These are phyloP conservation scores for Bungarus multicinctus DNA, from an alignment of 2,113 vertebrate genomes.

Conservation along the genomic window DNA sequence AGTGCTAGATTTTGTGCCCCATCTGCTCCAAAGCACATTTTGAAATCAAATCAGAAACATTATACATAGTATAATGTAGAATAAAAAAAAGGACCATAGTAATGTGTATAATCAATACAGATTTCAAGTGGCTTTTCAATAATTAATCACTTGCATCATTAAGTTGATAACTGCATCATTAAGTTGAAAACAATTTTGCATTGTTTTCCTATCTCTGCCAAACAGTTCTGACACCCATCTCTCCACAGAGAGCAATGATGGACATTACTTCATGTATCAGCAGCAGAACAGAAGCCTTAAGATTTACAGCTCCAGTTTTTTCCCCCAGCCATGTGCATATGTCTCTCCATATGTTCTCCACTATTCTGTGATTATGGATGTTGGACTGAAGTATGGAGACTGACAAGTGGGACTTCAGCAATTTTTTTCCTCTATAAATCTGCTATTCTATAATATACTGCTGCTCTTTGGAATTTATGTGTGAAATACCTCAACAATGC, in stretches of 20 bases:
- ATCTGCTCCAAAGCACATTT: not conserved
- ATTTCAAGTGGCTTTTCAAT: not conserved
- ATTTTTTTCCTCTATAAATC: not conserved
- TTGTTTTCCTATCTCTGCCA: not conserved
- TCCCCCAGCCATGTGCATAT: not conserved
- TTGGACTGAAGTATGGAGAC: not conserved
- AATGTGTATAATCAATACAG: not conserved
- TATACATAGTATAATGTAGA: not conserved
- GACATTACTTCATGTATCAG: not conserved
- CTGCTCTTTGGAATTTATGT: not conserved
- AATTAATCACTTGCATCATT: not conserved
- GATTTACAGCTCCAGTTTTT: not conserved
- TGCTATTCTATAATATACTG: not conserved
- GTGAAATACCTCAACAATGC: not conserved
- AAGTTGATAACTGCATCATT: not conserved
- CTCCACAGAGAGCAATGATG: not conserved
- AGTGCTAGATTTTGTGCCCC: not conserved
- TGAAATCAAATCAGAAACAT: not conserved
- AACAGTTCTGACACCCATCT: not conserved
- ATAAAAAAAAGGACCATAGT: not conserved
- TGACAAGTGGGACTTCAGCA: not conserved
- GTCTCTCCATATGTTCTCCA: not conserved
- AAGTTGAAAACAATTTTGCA: not conserved
- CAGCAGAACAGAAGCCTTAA: not conserved
- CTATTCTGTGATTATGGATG: not conserved